phyloP scores from a whole-genome alignment of 2,888 invertebrate species.

The Frankliniella intonsa region DNA sequence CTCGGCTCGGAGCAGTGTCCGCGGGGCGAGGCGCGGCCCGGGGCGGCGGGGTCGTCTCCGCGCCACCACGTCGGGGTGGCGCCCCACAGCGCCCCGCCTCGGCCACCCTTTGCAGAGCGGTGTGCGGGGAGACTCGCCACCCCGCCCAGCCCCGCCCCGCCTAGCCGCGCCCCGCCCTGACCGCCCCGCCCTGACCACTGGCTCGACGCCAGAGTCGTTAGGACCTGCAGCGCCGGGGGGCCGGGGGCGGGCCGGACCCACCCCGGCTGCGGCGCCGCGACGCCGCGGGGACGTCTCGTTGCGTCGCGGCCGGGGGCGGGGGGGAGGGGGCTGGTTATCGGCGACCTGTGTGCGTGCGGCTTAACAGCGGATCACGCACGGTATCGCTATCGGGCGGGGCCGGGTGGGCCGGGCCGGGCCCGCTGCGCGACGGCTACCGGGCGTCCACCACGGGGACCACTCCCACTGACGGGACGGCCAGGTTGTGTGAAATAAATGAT shows the following conservation, averaged over 20 bases:
- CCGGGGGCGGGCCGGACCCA: no score
- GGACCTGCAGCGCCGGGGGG: background rate
- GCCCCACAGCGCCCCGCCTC: no score
- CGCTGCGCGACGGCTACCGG: background rate
- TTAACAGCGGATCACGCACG: no score
- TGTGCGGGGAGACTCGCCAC: no score
- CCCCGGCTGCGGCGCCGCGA: no score
- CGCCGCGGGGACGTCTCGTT: no score
- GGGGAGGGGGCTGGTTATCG: background rate
- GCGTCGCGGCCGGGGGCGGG: background rate
- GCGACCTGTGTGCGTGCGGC: background rate
- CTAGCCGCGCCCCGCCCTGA: background rate
- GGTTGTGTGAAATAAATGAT: no score
- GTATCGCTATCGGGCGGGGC: background rate
- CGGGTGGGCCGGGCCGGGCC: background rate
- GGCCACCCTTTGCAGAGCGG: background rate
- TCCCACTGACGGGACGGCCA: no score
- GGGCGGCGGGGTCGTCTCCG: background rate
- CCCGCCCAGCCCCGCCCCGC: no score
- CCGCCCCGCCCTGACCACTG: background rate
- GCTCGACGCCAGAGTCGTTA: slow-evolving; percentile 8
- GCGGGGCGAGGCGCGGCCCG: no score
- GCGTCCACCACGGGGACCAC: background rate
- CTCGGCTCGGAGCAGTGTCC: background rate
- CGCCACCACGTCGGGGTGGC: background rate